A percentile compares a stretch with the other conserved stretches of the same genome.
Conservation (phyloP, 2,797 vertebrate genomes). For the Siniperca scherzeri region DNA sequence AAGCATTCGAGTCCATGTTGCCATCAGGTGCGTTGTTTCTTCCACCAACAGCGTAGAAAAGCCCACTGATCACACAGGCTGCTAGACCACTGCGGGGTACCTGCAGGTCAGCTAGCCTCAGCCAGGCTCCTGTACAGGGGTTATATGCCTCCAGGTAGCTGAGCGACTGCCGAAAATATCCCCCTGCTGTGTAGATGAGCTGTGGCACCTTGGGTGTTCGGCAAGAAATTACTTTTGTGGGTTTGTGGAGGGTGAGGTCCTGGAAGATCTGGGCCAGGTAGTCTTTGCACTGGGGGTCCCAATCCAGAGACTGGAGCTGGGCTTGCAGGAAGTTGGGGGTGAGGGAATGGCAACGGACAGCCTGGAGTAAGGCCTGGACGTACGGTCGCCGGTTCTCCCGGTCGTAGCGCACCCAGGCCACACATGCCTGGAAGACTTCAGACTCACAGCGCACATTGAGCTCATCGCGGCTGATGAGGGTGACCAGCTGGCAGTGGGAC, state of each 20-base stretch:
- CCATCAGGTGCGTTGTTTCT: conserved; percentile 95
- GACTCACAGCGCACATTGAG: conserved; percentile 98
- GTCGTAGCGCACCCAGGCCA: conserved; percentile 96
- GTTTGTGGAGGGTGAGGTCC: conserved; percentile 95
- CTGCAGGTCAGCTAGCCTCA: conserved; percentile 90
- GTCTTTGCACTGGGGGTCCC: conserved; percentile 92
- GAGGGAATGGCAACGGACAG: conserved; percentile 96
- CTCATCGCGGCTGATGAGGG: conserved; percentile 94
- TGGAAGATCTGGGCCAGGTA: conserved; percentile 95
- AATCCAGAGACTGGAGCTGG: conserved; percentile 93
- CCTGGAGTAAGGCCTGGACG: conserved; percentile 92
- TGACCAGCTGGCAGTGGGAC: conserved; percentile 95
- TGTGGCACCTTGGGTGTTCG: conserved; percentile 92
- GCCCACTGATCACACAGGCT: conserved; percentile 92
- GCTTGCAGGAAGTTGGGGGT: conserved; percentile 94
- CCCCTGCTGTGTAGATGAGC: conserved; percentile 94
- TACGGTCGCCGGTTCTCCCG: conserved; percentile 90
- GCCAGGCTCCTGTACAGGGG: conserved; percentile 88
- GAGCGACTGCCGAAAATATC: conserved; percentile 94
- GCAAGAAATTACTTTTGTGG: conserved; percentile 85
- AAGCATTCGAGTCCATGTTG: conserved; percentile 92
- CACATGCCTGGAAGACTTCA: conserved; percentile 95
- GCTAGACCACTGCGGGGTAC: conserved; percentile 93
- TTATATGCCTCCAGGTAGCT: conserved; percentile 93
- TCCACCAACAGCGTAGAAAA: conserved; percentile 94